Evolutionary conservation across 2,888 invertebrate genomes (phyloP).

Genomic region (Catocala sponsa): DNA sequence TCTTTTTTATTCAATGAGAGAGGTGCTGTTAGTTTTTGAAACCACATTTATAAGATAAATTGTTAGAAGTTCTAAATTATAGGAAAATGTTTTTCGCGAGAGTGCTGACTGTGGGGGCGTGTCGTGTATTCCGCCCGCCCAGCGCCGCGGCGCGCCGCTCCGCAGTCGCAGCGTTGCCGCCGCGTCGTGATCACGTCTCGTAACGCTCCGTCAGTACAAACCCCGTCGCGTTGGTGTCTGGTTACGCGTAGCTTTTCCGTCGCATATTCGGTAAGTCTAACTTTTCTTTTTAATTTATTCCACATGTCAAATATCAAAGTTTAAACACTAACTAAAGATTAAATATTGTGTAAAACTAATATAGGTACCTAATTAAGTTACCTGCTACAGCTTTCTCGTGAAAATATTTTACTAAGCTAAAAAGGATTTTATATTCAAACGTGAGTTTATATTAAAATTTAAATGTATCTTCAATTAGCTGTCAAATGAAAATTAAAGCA

Average conservation of each 20-base stretch:
- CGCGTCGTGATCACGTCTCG: conserved; percentile 54
- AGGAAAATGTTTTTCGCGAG: conserved; percentile 42
- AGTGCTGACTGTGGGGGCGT: conserved; percentile 69
- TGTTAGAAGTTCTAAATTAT: conserved; percentile 36
- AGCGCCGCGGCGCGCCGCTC: conserved; percentile 56
- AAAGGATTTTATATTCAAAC: too few species aligned
- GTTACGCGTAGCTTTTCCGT: conserved; percentile 20
- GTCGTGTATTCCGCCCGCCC: conserved; percentile 74
- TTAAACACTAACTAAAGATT: too few species aligned
- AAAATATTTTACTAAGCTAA: too few species aligned
- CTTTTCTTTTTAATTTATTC: background rate
- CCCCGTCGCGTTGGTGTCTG: conserved; percentile 23
- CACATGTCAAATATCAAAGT: too few species aligned
- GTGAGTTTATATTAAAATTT: too few species aligned
- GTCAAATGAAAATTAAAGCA: too few species aligned
- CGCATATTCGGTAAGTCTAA: conserved; percentile 39
- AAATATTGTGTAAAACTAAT: too few species aligned
- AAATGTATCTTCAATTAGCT: too few species aligned
- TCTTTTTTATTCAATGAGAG: too few species aligned
- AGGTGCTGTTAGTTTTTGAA: conserved; percentile 8
- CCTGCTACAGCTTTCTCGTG: too few species aligned
- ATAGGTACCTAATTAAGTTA: too few species aligned
- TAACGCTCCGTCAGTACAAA: conserved; percentile 6
- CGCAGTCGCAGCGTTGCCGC: conserved; percentile 62
- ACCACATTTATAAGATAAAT: conserved; percentile 18